Evolutionary conservation across 2,888 invertebrate genomes (phyloP).

Genomic region (Volucella inanis): DNA sequence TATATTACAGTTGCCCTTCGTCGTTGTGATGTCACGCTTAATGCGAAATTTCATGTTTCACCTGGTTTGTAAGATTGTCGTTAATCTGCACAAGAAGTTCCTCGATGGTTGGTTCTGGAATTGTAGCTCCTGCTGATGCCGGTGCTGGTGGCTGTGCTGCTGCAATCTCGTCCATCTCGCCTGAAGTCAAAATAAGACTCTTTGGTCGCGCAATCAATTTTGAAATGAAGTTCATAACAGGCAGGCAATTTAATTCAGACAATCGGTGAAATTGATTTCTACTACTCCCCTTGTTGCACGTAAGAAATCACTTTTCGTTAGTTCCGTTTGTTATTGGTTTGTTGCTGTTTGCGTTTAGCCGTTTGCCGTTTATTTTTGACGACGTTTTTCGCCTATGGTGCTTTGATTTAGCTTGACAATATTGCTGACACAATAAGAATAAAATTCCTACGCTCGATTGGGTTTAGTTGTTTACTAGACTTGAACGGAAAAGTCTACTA

Average conservation of each 20-base stretch:
- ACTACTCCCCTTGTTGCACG: conserved; percentile 20
- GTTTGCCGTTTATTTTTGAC: conserved; percentile 14
- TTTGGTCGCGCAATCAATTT: conserved; percentile 81
- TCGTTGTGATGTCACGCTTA: conserved; percentile 44
- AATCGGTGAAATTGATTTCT: conserved; percentile 45
- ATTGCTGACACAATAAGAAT: conserved; percentile 69
- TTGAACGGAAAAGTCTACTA: conserved; percentile 72
- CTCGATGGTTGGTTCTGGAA: conserved; percentile 76
- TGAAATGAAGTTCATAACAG: conserved; percentile 81
- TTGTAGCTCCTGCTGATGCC: conserved; percentile 39
- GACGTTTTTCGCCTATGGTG: conserved; percentile 34
- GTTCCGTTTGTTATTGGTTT: neutral
- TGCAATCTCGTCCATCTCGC: conserved; percentile 63
- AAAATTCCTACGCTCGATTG: conserved; percentile 78
- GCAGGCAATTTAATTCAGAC: conserved; percentile 48
- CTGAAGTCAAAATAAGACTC: conserved; percentile 77
- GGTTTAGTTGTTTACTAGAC: conserved; percentile 72
- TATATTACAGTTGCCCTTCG: conserved; percentile 58
- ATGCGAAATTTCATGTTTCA: conserved; percentile 36
- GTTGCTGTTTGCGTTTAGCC: neutral
- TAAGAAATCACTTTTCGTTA: conserved; percentile 45
- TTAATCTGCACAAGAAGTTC: conserved; percentile 79
- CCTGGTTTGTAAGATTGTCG: conserved; percentile 77
- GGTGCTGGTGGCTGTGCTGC: conserved; percentile 3
- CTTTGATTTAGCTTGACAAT: conserved; percentile 56